These are phyloP conservation scores for Plutomurus gul DNA, from an alignment of 1,140 invertebrate genomes.

Conservation along the genomic window DNA sequence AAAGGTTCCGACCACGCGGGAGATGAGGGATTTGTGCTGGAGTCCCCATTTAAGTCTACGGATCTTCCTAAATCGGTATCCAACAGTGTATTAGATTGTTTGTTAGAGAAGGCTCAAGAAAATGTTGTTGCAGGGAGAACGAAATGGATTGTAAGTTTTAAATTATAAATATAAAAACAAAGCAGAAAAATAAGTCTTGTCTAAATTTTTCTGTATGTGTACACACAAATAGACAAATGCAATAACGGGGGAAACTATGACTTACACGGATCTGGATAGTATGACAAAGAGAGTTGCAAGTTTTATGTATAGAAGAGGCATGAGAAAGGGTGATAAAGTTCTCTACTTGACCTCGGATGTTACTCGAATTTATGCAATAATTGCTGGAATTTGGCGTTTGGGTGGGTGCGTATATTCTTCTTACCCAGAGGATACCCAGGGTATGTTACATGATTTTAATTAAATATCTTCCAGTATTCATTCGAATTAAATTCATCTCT, in stretches of 20 bases:
- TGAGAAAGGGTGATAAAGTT: slow-evolving; percentile 49
- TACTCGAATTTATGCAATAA: slow-evolving; percentile 44
- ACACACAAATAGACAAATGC: slow-evolving; percentile 46
- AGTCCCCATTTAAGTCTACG: not conserved
- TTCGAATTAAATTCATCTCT: not conserved
- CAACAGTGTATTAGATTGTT: not conserved
- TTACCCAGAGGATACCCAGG: slow-evolving; percentile 51
- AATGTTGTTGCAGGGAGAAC: not conserved
- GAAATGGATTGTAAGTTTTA: slow-evolving; percentile 17
- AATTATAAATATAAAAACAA: not conserved
- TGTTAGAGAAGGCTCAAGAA: not conserved
- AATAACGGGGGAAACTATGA: slow-evolving; percentile 43
- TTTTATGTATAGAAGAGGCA: slow-evolving; percentile 41
- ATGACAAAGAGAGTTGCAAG: slow-evolving; percentile 45
- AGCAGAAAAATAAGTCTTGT: not conserved
- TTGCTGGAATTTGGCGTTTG: slow-evolving; percentile 48
- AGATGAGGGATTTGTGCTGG: not conserved
- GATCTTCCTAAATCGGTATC: not conserved
- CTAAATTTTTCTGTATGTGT: not conserved
- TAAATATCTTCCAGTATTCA: not conserved
- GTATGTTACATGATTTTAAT: not conserved
- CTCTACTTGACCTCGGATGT: slow-evolving; percentile 50
- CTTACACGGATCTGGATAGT: slow-evolving; percentile 45
- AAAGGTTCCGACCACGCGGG: not conserved
- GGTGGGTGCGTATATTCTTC: slow-evolving; percentile 48